Conservation (phyloP, 2,888 invertebrate species). For the Hylaea fasciaria region DNA sequence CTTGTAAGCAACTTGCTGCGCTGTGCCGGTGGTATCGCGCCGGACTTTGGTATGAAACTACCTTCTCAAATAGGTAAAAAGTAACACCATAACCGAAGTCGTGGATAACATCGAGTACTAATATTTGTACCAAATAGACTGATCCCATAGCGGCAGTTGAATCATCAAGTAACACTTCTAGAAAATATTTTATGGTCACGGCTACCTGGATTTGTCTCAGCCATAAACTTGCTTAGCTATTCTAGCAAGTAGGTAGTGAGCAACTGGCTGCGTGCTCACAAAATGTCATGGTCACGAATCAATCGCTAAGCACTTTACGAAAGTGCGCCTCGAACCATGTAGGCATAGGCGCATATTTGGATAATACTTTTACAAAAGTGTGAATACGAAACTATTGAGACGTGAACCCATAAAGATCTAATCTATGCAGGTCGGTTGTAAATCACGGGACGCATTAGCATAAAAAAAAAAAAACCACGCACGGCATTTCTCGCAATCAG, state of each 20-base stretch:
- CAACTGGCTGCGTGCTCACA: conserved; percentile 9
- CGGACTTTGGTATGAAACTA: no score
- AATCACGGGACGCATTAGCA: conserved; percentile 42
- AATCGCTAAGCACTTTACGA: neutral
- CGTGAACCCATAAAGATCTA: conserved; percentile 30
- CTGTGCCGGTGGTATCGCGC: no score
- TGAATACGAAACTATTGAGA: neutral
- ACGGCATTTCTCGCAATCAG: conserved; percentile 41
- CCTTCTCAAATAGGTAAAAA: no score
- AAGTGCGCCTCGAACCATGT: conserved; percentile 1
- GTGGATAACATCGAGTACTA: no score
- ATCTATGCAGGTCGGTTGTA: conserved; percentile 30
- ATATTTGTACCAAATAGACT: neutral
- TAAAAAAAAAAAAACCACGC: conserved; percentile 38
- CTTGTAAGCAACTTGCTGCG: no score
- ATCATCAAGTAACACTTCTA: neutral
- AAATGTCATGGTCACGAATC: conserved; percentile 20
- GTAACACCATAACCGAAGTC: no score
- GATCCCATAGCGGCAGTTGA: conserved; percentile 5
- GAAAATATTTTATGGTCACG: no score
- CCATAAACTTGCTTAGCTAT: no score
- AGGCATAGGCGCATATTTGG: neutral
- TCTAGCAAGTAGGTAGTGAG: neutral
- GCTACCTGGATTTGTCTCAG: no score
- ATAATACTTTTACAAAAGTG: neutral